phyloP scores from a whole-genome alignment of 2,113 vertebrate genomes.

The Synodontis membranacea region DNA sequence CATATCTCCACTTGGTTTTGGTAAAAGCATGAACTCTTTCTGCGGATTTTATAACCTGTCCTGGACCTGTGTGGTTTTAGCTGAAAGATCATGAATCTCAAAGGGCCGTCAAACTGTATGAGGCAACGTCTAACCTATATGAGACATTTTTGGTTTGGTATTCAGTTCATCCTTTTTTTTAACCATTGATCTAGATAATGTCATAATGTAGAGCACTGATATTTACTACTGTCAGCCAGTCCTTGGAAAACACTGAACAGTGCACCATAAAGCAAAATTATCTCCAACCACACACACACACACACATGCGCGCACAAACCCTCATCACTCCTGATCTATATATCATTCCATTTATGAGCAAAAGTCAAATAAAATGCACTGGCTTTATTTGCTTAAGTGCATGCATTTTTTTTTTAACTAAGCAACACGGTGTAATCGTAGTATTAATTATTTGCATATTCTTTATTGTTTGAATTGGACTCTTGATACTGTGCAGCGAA shows the following conservation, averaged over 20 bases:
- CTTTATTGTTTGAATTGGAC: slow-evolving; percentile 32
- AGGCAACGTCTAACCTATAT: background rate
- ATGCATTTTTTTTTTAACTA: slow-evolving; percentile 63
- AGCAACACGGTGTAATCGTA: slow-evolving; percentile 47
- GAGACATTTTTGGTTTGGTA: background rate
- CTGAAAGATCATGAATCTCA: background rate
- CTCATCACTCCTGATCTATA: slow-evolving; percentile 26
- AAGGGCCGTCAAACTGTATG: background rate
- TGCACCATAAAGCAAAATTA: background rate
- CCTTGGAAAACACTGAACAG: slow-evolving; percentile 3
- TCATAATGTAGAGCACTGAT: background rate
- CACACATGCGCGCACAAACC: background rate
- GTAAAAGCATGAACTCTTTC: background rate
- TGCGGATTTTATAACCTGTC: background rate
- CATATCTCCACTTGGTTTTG: background rate
- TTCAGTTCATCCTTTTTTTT: background rate
- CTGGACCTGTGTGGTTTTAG: background rate
- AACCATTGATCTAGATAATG: background rate
- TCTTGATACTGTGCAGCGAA: slow-evolving; percentile 59
- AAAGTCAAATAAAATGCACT: slow-evolving; percentile 45
- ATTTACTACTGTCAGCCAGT: background rate
- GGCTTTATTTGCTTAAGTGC: slow-evolving; percentile 65
- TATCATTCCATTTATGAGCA: slow-evolving; percentile 34
- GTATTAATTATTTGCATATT: slow-evolving; percentile 9
- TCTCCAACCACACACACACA: slow-evolving; percentile 3